Evolutionary conservation across 2,888 invertebrate species (phyloP).

Genomic region (Phlogophora meticulosa): DNA sequence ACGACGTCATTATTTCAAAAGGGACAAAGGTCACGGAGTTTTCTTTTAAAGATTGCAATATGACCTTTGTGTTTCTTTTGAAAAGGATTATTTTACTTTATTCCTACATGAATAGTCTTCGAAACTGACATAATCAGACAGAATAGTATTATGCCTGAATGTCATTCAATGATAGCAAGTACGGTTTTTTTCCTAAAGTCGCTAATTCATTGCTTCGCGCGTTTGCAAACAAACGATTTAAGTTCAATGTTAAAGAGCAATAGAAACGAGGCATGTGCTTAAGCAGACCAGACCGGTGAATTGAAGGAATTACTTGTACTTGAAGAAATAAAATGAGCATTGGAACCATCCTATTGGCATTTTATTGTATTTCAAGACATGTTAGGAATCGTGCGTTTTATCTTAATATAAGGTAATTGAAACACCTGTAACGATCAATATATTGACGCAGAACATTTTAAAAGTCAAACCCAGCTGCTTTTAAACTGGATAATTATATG

Average conservation of each 20-base stretch:
- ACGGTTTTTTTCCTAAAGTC: not conserved
- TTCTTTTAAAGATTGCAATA: slow-evolving; percentile 52
- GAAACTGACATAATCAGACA: slow-evolving; percentile 10
- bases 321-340: slow-evolving; percentile 8
- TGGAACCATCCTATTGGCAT: slow-evolving; percentile 10
- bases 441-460: slow-evolving; percentile 25
- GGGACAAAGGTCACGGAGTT: slow-evolving; percentile 56
- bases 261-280: slow-evolving; percentile 4
- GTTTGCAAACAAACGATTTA: not conserved
- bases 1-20: slow-evolving; percentile 56
- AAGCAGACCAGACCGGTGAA: not conserved
- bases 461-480: not conserved
- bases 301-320: not conserved
- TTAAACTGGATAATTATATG: slow-evolving; percentile 7
- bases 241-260: slow-evolving; percentile 4
- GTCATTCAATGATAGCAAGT: slow-evolving; percentile 3
- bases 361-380: slow-evolving; percentile 20
- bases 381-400: slow-evolving; percentile 30
- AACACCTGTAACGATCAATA: slow-evolving; percentile 8
- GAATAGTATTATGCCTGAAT: slow-evolving; percentile 33
- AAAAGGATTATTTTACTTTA: slow-evolving; percentile 38
- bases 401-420: slow-evolving; percentile 34
- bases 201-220: slow-evolving; percentile 2
- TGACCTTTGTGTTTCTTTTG: slow-evolving; percentile 45
- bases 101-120: slow-evolving; percentile 15